A percentile compares a stretch with the other conserved stretches of the same genome.
These are phyloP conservation scores for Labeo catla DNA, from an alignment of 2,113 vertebrate species.

Conservation along the genomic window DNA sequence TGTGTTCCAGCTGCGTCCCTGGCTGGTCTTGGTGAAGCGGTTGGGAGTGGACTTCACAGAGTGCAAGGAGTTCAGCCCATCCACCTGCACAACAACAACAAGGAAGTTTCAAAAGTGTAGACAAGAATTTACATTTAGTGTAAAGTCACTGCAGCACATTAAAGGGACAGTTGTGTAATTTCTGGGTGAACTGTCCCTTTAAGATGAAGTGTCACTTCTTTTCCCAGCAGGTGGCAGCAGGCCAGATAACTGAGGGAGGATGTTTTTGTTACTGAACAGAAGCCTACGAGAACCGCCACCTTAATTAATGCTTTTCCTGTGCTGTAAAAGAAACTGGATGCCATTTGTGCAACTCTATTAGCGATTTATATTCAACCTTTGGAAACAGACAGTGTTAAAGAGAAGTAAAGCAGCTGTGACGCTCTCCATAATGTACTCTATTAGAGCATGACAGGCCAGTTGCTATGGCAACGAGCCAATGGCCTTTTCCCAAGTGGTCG, in stretches of 20 bases:
- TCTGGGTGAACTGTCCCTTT: background rate
- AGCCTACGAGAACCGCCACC: background rate
- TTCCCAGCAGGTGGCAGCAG: conserved; percentile 40
- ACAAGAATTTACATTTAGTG: background rate
- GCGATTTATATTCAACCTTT: background rate
- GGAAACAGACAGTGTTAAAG: conserved; percentile 5
- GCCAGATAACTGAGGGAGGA: background rate
- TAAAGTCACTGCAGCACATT: background rate
- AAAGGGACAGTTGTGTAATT: background rate
- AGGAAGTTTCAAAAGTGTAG: background rate
- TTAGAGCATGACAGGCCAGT: conserved; percentile 44
- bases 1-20: conserved; percentile 98
- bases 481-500: conserved; percentile 58
- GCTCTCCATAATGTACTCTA: conserved; percentile 59
- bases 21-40: conserved; percentile 97
- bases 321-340: background rate
- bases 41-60: conserved; percentile 95
- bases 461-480: conserved; percentile 52
- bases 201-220: background rate
- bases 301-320: background rate
- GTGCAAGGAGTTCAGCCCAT: conserved; percentile 93
- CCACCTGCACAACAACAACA: conserved; percentile 75
- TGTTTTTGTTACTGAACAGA: conserved; percentile 20
- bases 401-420: conserved; percentile 44
- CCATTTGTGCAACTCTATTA: background rate